phyloP scores from a whole-genome alignment of 2,113 vertebrate species.

The Serilophus lunatus region DNA sequence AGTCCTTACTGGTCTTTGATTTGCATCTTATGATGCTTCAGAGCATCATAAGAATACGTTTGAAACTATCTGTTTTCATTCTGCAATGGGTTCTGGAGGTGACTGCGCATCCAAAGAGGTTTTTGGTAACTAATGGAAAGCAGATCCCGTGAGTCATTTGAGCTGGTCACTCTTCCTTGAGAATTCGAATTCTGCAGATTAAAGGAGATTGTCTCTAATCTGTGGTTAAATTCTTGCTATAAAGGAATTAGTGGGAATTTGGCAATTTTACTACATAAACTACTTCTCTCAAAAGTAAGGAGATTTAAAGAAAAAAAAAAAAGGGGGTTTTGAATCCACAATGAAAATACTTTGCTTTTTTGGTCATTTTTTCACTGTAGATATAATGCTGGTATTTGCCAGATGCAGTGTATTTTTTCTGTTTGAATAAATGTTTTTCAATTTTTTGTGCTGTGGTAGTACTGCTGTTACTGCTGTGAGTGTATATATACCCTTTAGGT shows the following conservation, averaged over 20 bases:
- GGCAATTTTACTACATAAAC: not conserved
- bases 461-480: not conserved
- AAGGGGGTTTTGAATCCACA: not conserved
- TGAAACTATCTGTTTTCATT: not conserved
- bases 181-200: not conserved
- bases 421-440: not conserved
- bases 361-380: not conserved
- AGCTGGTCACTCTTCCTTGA: not conserved
- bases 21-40: not conserved
- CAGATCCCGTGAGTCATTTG: accelerated
- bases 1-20: not conserved
- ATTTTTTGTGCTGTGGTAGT: not conserved
- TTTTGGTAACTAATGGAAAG: not conserved
- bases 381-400: not conserved
- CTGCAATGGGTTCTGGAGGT: not conserved
- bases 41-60: not conserved
- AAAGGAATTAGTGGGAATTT: not conserved
- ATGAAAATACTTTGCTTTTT: not conserved
- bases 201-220: not conserved
- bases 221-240: not conserved
- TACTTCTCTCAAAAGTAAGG: not conserved
- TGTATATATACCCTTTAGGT: not conserved
- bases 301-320: not conserved
- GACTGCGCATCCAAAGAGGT: not conserved
- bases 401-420: not conserved